Conservation (phyloP, 2,113 vertebrate species). For the Mohoua ochrocephala region DNA sequence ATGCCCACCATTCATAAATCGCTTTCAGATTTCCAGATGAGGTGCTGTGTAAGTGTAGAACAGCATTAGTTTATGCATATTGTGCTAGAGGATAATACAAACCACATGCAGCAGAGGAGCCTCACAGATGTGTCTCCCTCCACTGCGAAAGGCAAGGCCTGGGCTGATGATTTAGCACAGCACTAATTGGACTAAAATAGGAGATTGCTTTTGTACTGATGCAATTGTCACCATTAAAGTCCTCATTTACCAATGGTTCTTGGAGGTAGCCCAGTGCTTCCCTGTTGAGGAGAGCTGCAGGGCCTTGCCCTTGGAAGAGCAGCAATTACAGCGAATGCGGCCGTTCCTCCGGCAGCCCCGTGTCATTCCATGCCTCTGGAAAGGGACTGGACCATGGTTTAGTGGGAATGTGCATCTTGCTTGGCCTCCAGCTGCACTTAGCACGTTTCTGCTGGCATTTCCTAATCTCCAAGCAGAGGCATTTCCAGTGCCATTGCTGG, state of each 20-base stretch:
- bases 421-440: not conserved
- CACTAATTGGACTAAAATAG: constrained; percentile 23
- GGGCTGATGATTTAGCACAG: constrained; percentile 17
- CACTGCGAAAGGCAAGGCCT: not conserved
- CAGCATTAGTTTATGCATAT: constrained; percentile 27
- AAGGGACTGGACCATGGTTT: not conserved
- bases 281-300: not conserved
- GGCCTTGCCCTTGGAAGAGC: not conserved
- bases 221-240: constrained; percentile 28
- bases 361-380: not conserved
- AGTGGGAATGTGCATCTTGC: not conserved
- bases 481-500: not conserved
- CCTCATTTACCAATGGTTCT: not conserved
- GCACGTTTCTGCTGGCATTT: not conserved
- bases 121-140: constrained; percentile 20
- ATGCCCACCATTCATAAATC: constrained; percentile 54
- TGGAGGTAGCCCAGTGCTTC: constrained; percentile 5
- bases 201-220: constrained; percentile 17
- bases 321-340: not conserved
- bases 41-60: constrained; percentile 49
- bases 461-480: not conserved
- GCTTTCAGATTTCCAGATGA: constrained; percentile 58
- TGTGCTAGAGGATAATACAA: constrained; percentile 31
- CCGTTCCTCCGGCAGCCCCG: not conserved
- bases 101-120: constrained; percentile 37